Evolutionary conservation across 2,113 vertebrate genomes (phyloP), one percentile per base, ranked within the genome.

Genomic region (Brachyhypopomus occidentalis): DNA sequence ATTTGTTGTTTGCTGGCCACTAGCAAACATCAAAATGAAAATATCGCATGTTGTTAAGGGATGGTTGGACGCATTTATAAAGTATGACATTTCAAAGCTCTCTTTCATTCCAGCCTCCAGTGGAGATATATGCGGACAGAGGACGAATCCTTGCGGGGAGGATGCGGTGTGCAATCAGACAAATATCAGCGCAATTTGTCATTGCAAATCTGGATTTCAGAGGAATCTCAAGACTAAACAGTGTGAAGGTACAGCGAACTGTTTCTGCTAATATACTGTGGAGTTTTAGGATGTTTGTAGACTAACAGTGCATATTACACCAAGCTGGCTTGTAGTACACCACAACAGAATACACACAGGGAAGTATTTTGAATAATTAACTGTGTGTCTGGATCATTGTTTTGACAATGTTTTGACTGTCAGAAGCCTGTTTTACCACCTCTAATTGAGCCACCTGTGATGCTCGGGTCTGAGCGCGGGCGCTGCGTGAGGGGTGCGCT

Each of bases 101-200:
- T 87, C 81, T 88, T 60, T 89, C 55, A 88, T 90, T 86, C 84
- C 91, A 98, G 97, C 90, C 89, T 87, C 94, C 0, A 81, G 86
- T 71, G 95, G 95, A 89, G 95, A 96, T 83, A 93, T 95, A 11
- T 99, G 97, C 87, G 95, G 94, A 81, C 95, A 95, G 90, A 94
- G 94, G 83, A 93, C 92, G 88, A 98, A 95, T 88, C 96, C 95
- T 59, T 99, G 98, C 88, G 98, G 97, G 83, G 96, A 97, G 83
- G 97, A 98, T 89, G 94, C 96, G 38, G 89, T 95, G 83, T 99
- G 98, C 89, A 97, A 97, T 93, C 95, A 97, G 89, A 96, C 96
- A 75, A 93, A 94, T 91, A 90, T 91, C 85, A 95, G 94, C 88
- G 91, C 94, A 25, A 87, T 96, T 84, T 99, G 98, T 86, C 96